These are phyloP conservation scores for Macroramphosus scolopax DNA, from an alignment of 2,797 vertebrate species.

Conservation along the genomic window DNA sequence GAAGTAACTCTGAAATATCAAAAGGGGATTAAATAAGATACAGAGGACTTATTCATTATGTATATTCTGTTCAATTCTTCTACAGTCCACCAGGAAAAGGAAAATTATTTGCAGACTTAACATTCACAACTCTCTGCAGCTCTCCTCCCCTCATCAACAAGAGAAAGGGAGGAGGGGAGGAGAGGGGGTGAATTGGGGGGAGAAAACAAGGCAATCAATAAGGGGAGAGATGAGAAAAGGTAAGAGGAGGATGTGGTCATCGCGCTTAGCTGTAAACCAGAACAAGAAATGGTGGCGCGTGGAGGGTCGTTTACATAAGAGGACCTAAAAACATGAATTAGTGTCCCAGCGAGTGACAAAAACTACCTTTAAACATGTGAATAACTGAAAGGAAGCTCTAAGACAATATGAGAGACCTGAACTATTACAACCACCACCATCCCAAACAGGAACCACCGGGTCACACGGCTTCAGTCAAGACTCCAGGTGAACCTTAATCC, in stretches of 20 bases:
- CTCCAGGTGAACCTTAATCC: slow-evolving; percentile 35
- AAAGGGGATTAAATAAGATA: slow-evolving; percentile 77
- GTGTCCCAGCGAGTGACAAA: slow-evolving; percentile 29
- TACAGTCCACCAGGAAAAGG: slow-evolving; percentile 59
- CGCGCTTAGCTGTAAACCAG: slow-evolving; percentile 44
- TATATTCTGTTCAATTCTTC: slow-evolving; percentile 45
- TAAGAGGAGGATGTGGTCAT: slow-evolving; percentile 33
- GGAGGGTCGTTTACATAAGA: slow-evolving; percentile 16
- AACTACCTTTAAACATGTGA: slow-evolving; percentile 33
- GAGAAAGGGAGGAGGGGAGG: slow-evolving; percentile 12
- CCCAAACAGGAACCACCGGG: slow-evolving; percentile 30
- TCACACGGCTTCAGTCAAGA: slow-evolving; percentile 41
- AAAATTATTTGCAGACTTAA: slow-evolving; percentile 48
- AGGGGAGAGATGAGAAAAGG: slow-evolving; percentile 36
- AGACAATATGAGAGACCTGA: slow-evolving; percentile 50
- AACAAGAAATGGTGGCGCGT: slow-evolving; percentile 21
- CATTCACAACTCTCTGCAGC: slow-evolving; percentile 46
- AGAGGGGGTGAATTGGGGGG: slow-evolving; percentile 14
- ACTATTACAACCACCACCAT: slow-evolving; percentile 46
- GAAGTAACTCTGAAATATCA: slow-evolving; percentile 73
- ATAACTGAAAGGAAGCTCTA: slow-evolving; percentile 50
- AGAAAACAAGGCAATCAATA: slow-evolving; percentile 52
- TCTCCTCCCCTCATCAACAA: slow-evolving; percentile 31
- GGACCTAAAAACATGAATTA: slow-evolving; percentile 31
- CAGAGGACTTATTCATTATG: slow-evolving; percentile 65